Conservation (phyloP, 2,888 invertebrate species). For the Platycheirus albimanus region DNA sequence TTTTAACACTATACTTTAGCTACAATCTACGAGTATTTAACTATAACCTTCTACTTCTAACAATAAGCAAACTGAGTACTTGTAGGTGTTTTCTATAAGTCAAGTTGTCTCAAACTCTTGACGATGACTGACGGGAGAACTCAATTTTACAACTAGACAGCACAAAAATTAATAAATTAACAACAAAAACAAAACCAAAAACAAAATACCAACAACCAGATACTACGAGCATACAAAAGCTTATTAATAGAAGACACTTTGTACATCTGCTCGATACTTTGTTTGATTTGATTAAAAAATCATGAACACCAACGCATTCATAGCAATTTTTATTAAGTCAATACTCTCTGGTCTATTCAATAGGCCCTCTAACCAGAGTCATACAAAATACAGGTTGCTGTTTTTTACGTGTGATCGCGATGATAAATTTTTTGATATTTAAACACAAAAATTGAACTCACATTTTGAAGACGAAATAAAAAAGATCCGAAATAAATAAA, state of each 20-base stretch:
- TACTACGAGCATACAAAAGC: slow-evolving; percentile 22
- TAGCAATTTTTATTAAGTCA: neutral
- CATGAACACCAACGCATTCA: slow-evolving; percentile 23
- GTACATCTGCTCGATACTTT: slow-evolving; percentile 26
- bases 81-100: slow-evolving; percentile 1
- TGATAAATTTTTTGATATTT: neutral
- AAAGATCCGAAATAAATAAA: slow-evolving; percentile 35
- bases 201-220: slow-evolving; percentile 13
- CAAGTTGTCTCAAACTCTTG: slow-evolving; percentile 24
- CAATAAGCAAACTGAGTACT: too few species aligned
- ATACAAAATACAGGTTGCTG: neutral
- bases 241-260: slow-evolving; percentile 47
- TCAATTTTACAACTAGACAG: slow-evolving; percentile 13
- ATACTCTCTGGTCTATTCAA: neutral
- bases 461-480: too few species aligned
- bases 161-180: slow-evolving; percentile 13
- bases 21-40: too few species aligned
- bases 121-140: slow-evolving; percentile 28
- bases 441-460: slow-evolving; percentile 10
- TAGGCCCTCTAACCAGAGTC: neutral
- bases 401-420: neutral
- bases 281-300: slow-evolving; percentile 25
- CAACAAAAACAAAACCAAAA: slow-evolving; percentile 10
- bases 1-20: too few species aligned
- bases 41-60: too few species aligned